Conservation (phyloP, 2,113 vertebrate species). For the Ptilorrhoa leucosticta region DNA sequence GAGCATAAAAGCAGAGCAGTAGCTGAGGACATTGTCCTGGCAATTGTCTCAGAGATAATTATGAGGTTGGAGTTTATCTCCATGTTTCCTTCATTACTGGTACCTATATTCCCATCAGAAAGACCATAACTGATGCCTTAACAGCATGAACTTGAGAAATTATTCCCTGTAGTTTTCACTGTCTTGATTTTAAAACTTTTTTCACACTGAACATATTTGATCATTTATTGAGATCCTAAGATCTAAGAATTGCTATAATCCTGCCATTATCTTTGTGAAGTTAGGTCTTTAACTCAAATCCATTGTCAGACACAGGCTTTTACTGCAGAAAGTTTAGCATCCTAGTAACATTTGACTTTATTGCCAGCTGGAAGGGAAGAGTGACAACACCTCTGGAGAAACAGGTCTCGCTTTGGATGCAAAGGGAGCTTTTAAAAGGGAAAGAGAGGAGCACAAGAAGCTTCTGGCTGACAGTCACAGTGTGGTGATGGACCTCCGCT, state of each 20-base stretch:
- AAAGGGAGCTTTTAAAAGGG: conserved; percentile 72
- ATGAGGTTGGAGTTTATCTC: neutral
- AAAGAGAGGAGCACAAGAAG: conserved; percentile 85
- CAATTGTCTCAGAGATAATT: neutral
- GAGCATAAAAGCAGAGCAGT: neutral
- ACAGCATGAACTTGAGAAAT: neutral
- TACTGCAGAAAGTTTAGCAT: neutral
- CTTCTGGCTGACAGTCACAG: conserved; percentile 88
- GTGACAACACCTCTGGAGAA: conserved; percentile 58
- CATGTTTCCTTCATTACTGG: neutral
- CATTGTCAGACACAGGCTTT: neutral
- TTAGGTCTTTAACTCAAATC: neutral
- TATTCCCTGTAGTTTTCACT: neutral
- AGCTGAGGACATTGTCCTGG: neutral
- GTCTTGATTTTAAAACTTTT: neutral
- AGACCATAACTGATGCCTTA: neutral
- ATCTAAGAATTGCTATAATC: neutral
- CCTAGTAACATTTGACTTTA: neutral
- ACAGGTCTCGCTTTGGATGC: conserved; percentile 29
- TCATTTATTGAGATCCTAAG: neutral
- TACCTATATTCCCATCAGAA: neutral
- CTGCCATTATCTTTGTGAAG: neutral
- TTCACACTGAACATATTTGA: neutral
- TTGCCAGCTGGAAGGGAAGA: conserved; percentile 72
- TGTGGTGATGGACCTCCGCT: conserved; percentile 86